A percentile compares a stretch with the other conserved stretches of the same genome.
Conservation (phyloP, 2,888 invertebrate species). For the Polyommatus iphigenia region DNA sequence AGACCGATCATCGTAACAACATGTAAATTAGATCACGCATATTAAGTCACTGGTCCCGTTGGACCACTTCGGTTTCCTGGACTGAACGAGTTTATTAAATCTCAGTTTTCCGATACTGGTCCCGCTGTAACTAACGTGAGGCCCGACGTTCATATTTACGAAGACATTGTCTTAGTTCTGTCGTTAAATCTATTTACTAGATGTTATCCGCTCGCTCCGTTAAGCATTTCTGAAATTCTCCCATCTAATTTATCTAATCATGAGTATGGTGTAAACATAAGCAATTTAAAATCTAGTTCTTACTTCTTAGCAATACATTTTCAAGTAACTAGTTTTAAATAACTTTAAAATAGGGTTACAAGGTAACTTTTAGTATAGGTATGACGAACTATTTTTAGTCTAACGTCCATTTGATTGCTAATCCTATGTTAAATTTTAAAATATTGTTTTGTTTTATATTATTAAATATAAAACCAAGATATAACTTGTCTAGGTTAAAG, state of each 20-base stretch:
- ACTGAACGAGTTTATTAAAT: constrained; percentile 41
- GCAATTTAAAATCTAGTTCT: too few species aligned
- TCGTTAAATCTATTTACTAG: constrained; percentile 17
- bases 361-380: too few species aligned
- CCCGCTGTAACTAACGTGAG: neutral
- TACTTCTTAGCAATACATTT: too few species aligned
- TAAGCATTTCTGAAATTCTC: constrained; percentile 2
- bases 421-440: too few species aligned
- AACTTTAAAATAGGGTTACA: too few species aligned
- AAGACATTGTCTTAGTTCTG: constrained; percentile 15
- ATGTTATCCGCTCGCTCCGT: constrained; percentile 11
- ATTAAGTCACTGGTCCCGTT: constrained; percentile 60
- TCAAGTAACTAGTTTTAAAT: too few species aligned
- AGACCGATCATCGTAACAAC: constrained; percentile 51
- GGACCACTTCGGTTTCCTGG: constrained; percentile 56
- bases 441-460: too few species aligned
- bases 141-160: constrained; percentile 11
- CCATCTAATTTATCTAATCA: constrained; percentile 22
- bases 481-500: too few species aligned
- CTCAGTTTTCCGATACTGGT: constrained; percentile 28
- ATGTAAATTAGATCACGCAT: constrained; percentile 56
- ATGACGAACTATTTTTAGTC: too few species aligned
- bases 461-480: too few species aligned
- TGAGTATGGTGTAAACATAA: too few species aligned
- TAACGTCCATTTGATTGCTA: too few species aligned